Conservation (phyloP, 2,797 vertebrate species). For the Macrochelys suwanniensis region DNA sequence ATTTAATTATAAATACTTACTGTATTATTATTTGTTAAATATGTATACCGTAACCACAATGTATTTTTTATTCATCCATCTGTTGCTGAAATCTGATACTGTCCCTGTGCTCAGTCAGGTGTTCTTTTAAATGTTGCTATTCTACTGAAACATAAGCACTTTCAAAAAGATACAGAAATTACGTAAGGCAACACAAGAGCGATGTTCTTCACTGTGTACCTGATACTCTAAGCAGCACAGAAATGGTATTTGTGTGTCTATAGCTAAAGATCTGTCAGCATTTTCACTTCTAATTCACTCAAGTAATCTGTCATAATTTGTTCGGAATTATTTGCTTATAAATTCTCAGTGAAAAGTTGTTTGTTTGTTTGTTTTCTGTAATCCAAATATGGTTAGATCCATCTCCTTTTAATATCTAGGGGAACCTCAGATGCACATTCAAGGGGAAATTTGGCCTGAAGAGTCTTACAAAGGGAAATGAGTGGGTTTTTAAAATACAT, state of each 20-base stretch:
- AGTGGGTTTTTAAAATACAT: not conserved
- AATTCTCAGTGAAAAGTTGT: not conserved
- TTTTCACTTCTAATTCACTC: slow-evolving; percentile 14
- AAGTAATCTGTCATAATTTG: slow-evolving; percentile 3
- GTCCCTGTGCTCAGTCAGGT: not conserved
- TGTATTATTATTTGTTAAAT: not conserved
- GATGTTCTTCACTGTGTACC: not conserved
- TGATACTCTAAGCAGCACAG: slow-evolving; percentile 5
- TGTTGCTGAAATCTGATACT: not conserved
- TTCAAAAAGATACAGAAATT: not conserved
- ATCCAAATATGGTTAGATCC: not conserved
- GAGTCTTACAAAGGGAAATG: not conserved
- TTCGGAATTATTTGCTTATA: not conserved
- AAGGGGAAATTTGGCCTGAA: not conserved
- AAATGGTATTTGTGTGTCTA: not conserved
- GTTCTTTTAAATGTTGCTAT: not conserved
- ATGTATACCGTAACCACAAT: not conserved
- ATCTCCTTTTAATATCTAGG: not conserved
- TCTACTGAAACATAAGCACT: not conserved
- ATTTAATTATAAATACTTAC: not conserved
- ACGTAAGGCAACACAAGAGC: not conserved
- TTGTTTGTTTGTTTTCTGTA: not conserved
- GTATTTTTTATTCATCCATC: not conserved
- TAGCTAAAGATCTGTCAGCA: not conserved
- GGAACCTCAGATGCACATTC: not conserved